Evolutionary conservation across 2,113 vertebrate species (phyloP).

Genomic region (Pomatorhinus ruficollis): DNA sequence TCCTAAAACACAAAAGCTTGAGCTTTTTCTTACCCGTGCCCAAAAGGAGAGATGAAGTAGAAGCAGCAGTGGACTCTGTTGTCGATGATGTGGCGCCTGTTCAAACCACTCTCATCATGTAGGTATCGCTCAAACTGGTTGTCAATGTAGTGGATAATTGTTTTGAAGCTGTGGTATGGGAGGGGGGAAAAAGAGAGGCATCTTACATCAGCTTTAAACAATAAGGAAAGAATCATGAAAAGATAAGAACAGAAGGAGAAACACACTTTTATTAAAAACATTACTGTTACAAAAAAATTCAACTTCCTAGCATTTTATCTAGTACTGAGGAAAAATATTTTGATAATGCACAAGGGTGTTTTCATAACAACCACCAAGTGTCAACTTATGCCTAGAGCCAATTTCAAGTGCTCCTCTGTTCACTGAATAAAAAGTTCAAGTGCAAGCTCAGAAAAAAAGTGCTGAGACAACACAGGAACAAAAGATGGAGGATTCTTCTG

Average conservation of each 20-base stretch:
- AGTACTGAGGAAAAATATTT: background rate
- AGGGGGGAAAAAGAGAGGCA: background rate
- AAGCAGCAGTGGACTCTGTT: conserved; percentile 91
- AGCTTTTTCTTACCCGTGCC: conserved; percentile 79
- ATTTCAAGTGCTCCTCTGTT: background rate
- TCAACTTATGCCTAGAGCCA: background rate
- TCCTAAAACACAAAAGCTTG: background rate
- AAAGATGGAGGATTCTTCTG: background rate
- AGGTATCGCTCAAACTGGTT: conserved; percentile 89
- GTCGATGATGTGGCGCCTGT: conserved; percentile 88
- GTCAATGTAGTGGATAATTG: conserved; percentile 90
- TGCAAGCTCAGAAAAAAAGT: background rate
- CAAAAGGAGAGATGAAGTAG: conserved; percentile 93
- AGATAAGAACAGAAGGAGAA: background rate
- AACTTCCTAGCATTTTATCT: background rate
- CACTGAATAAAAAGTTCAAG: background rate
- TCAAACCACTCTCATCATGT: conserved; percentile 87
- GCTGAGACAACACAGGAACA: background rate
- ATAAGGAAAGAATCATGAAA: background rate
- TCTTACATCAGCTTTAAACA: background rate
- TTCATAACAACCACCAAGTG: background rate
- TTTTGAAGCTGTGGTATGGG: conserved; percentile 80
- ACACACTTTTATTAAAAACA: background rate
- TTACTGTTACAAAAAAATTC: background rate
- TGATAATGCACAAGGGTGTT: background rate